Conservation (phyloP, 2,888 invertebrate genomes). For the Tridacna crocea region DNA sequence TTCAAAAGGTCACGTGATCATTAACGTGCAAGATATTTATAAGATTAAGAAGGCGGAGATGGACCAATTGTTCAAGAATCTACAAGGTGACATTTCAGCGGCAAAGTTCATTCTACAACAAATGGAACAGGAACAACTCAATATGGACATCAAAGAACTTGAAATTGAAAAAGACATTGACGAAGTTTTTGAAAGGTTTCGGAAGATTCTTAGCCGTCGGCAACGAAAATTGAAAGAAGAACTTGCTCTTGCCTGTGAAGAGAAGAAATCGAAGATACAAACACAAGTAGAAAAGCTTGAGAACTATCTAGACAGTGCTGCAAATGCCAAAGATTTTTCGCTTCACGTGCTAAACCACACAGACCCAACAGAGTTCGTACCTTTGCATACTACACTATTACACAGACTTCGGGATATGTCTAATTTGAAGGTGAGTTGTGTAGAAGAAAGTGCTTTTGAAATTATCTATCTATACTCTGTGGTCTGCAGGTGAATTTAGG, state of each 20-base stretch:
- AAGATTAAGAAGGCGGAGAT: slow-evolving; percentile 60
- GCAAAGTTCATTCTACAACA: slow-evolving; percentile 61
- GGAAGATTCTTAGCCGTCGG: slow-evolving; percentile 49
- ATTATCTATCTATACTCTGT: too few species aligned
- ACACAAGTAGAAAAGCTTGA: slow-evolving; percentile 56
- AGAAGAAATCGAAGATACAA: slow-evolving; percentile 58
- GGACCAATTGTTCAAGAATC: slow-evolving; percentile 49
- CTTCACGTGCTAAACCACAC: slow-evolving; percentile 61
- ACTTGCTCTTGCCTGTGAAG: slow-evolving; percentile 53
- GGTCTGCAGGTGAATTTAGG: too few species aligned
- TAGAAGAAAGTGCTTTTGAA: not conserved
- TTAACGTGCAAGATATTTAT: slow-evolving; percentile 64
- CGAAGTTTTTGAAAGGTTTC: slow-evolving; percentile 58
- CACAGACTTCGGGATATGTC: slow-evolving; percentile 59
- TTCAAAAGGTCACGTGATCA: slow-evolving; percentile 62
- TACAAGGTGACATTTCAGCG: slow-evolving; percentile 60
- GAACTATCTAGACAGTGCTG: slow-evolving; percentile 60
- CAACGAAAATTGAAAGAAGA: slow-evolving; percentile 57
- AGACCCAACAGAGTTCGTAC: slow-evolving; percentile 68
- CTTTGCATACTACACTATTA: slow-evolving; percentile 59
- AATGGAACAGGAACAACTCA: slow-evolving; percentile 64
- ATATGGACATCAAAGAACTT: slow-evolving; percentile 67
- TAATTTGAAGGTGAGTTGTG: slow-evolving; percentile 42
- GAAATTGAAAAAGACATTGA: slow-evolving; percentile 70
- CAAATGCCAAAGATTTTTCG: slow-evolving; percentile 65